Evolutionary conservation across 2,113 vertebrate genomes (phyloP), one percentile per base, ranked within the genome.

Genomic region (Passer domesticus): DNA sequence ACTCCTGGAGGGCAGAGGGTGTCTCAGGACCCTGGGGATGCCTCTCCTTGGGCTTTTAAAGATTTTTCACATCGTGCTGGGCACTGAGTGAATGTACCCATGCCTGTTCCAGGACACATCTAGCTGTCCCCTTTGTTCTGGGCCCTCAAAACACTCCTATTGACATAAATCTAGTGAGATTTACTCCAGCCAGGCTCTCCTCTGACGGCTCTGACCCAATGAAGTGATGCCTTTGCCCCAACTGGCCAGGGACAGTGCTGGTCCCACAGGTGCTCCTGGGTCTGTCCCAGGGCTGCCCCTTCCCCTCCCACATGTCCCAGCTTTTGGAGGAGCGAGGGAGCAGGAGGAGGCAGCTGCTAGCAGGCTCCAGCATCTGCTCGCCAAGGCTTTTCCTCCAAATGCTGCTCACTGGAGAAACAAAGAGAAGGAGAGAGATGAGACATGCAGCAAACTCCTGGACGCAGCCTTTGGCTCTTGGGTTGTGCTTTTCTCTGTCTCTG

Each of bases 41-140:
- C 20, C 52, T 82, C 47, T 67, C 20, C 37, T 43, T 62, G 23
- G 18, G 6, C n/a, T 35, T 28, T 39, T 41, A 70, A 44, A 33
- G 63, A 20, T 8, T 33, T 63, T 55, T 35, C 30, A n/a, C 0
- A 0, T 70, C 0, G 0, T 63, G n/a, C 74, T 53, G 66, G 25
- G 41, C 69, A 25, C 73, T 5, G 68, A 46, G 28, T 20, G 73
- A 58, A 33, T 0, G 0, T 6, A 14, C 37, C 31, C 19, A 7
- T 35, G 35, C 31, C 35, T 0, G 0, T 47, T 60, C 21, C 73
- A 62, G 72, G 33, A 52, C 70, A 49, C 23, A 25, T 31, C 21
- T 13, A 24, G 15, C 50, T 23, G 33, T 37, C 10, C 27, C 59
- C 25, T 82, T 60, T 49, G 24, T 27, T 56, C 80, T 31, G 33